Evolutionary conservation across 2,113 vertebrate species (phyloP).

Genomic region (Gopherus evgoodei): DNA sequence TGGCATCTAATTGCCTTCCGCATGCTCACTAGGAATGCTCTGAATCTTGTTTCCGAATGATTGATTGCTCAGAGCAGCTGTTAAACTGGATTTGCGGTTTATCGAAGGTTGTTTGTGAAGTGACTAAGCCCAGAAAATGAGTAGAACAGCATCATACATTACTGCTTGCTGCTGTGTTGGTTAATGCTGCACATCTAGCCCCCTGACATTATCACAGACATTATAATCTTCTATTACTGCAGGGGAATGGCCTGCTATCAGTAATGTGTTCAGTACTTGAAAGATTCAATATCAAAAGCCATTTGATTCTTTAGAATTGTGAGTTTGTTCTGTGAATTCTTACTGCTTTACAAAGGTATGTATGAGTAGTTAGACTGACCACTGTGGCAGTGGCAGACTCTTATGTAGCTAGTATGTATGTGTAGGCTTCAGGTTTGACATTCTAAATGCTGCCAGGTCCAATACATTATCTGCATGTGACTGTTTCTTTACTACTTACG

Average conservation of each 20-base stretch:
- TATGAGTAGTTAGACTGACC: not conserved
- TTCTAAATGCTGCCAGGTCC: not conserved
- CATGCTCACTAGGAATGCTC: constrained; percentile 58
- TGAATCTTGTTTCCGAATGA: constrained; percentile 68
- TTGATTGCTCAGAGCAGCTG: constrained; percentile 57
- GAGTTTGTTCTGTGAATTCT: not conserved
- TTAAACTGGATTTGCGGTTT: constrained; percentile 63
- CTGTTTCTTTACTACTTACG: not conserved
- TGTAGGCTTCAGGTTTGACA: not conserved
- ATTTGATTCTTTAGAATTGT: constrained; percentile 4
- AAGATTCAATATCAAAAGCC: constrained; percentile 28
- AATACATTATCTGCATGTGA: rapidly evolving
- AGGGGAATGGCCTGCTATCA: constrained; percentile 43
- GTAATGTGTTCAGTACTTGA: not conserved
- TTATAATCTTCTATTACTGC: constrained; percentile 31
- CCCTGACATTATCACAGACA: constrained; percentile 35
- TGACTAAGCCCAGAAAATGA: constrained; percentile 37
- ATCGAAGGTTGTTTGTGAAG: constrained; percentile 34
- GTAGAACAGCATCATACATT: not conserved
- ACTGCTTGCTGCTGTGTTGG: constrained; percentile 14
- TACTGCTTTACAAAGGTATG: not conserved
- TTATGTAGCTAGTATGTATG: rapidly evolving
- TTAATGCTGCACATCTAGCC: constrained; percentile 34
- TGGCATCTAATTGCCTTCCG: constrained; percentile 69
- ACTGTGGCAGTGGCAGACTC: not conserved